Percentiles rank a stretch among this genome's conserved stretches.
phyloP scores from a whole-genome alignment of 2,113 vertebrate genomes.

The Alosa alosa region DNA sequence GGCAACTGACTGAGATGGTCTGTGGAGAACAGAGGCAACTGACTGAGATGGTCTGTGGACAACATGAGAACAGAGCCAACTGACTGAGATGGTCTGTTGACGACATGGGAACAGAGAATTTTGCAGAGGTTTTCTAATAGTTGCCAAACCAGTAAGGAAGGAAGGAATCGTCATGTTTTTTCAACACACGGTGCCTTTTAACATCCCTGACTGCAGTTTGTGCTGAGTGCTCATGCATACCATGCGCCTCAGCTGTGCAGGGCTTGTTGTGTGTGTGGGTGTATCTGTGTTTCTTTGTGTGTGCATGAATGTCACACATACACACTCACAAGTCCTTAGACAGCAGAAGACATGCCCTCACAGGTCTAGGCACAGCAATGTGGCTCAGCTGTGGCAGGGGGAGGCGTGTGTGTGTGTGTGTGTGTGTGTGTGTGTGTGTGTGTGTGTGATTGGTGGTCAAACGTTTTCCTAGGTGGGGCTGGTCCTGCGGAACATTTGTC shows the following conservation, averaged over 20 bases:
- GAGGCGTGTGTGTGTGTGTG: not conserved
- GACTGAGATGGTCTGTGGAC: too few relatives aligned
- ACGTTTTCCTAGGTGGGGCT: slow-evolving; percentile 39
- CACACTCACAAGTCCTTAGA: slow-evolving; percentile 24
- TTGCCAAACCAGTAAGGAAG: not conserved
- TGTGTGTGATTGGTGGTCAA: slow-evolving; percentile 21
- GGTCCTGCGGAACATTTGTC: slow-evolving; percentile 50
- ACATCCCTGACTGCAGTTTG: not conserved
- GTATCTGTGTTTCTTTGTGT: not conserved
- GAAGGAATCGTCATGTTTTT: not conserved
- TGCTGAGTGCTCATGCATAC: not conserved
- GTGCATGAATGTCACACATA: slow-evolving; percentile 19
- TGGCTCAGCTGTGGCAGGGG: not conserved
- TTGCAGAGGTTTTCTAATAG: too few relatives aligned
- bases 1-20: too few relatives aligned
- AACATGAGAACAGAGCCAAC: too few relatives aligned
- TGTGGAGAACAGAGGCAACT: too few relatives aligned
- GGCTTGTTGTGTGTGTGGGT: not conserved
- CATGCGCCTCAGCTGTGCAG: not conserved
- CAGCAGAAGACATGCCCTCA: slow-evolving; percentile 52
- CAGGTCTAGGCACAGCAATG: slow-evolving; percentile 57
- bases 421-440: too few relatives aligned
- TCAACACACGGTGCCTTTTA: not conserved
- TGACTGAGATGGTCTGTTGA: too few relatives aligned
- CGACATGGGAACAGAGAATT: too few relatives aligned